Evolutionary conservation across 2,888 invertebrate species (phyloP), one percentile per base, ranked within the genome.

Genomic region (Drosophila ezoana): DNA sequence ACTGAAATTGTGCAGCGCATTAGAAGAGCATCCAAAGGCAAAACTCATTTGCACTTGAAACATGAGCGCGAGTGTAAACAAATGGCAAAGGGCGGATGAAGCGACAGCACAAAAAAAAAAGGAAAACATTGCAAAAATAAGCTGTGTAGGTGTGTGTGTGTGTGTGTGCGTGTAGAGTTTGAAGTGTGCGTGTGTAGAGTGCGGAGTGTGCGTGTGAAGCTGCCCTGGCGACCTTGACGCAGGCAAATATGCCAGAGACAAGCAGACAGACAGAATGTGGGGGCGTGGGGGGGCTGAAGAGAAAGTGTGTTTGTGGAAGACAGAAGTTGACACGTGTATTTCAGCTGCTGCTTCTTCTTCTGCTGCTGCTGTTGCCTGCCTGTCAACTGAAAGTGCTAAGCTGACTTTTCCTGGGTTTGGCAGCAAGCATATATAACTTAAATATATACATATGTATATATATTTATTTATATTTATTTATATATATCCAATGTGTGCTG

Each of bases 11-110:
- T 66, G 70, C 63, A 68, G 47, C 57, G 71, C 66, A 75, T 68
- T 73, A 67, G 71, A 47, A 53, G 33, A 52, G 62, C 40, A 67
- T 56, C 57, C 56, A 44, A 52, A 43, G 56, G 60, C 57, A 49
- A 69, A 83, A 82, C 74, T 76, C 78, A 86, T 86, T 89, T 87
- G 77, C 85, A 81, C 89, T 86, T 89, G 74, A 86, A 73, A 81
- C 72, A 58, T 71, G 82, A 73, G 60, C 72, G 49, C 49, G 48
- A 57, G 62, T 13, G 66, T 16, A 48, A 45, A 60, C 41, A 63
- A 52, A 48, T 48, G 53, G 33, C 33, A 64, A 51, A 61, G 47
- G 37, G 41, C 41, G 8, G 60, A 38, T 28, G 16, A 32, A 38
- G 18, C 57, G 41, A 40, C 9, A n/a, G 33, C 57, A 28, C 54